Base-by-base conservation (phyloP, 2,888 invertebrate genomes). In the Callyntrura guangdongensis region DNA sequence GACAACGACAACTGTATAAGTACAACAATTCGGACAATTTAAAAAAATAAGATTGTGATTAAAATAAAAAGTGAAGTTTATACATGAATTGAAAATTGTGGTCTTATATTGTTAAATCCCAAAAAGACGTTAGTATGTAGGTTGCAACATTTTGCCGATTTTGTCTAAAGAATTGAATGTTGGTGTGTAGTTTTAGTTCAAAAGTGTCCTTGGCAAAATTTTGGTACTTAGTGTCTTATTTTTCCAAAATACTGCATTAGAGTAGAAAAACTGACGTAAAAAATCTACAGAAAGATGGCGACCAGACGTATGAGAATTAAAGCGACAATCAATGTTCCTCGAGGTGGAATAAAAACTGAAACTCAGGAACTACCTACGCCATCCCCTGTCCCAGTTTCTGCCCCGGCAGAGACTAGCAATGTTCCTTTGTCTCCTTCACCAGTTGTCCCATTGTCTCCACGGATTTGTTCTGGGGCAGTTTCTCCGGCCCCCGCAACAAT, bases 271-370 rank as follows among this genome's bases (percentile, higher is more conserved):
- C 53, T 53, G 36, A n/a, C n/a, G n/a, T n/a, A n/a, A n/a, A n/a
- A 4, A 36, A 4, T 36, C 3, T 36, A n/a, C 12, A 17, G 14
- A 53, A 91, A 59, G 64, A 86, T 91, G 92, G 92, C 92, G 27
- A 92, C 92, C 67, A 89, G 93, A 20, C 92, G 93, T 5, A 93
- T 93, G 92, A 83, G 93, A 88, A 93, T 93, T 27, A 93, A 93
- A 67, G 93, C 92, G 14, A 90, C 93, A 83, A 93, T 93, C 11
- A 93, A 93, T 64, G 90, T 93, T 0, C 91, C 92, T 0, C 89
- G 90, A 0, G 91, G 92, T 17, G 90, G 90, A 36, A 27, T 20
- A 11, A 90, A 89, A 74, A 22, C 49, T 3, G 88, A 89, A 49
- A 59, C 88, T n/a, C 72, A 45, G n/a, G 88, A 88, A n/a, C 67